These are phyloP conservation scores for Epinephelus lanceolatus DNA, from an alignment of 2,113 vertebrate genomes.

Conservation along the genomic window DNA sequence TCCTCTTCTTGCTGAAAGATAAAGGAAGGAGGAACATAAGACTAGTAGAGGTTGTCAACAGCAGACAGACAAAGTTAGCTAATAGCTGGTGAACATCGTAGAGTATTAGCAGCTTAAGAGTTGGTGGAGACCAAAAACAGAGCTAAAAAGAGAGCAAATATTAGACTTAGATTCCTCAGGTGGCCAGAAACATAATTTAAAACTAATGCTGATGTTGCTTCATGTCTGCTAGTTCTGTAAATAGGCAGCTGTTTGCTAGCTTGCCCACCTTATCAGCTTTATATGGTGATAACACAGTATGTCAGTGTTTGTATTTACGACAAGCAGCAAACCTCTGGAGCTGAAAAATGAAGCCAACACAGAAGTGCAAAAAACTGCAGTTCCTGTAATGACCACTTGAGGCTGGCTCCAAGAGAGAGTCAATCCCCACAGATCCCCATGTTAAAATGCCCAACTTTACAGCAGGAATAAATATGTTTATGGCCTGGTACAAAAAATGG, in stretches of 20 bases:
- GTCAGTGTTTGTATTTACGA: not conserved
- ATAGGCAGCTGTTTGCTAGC: not conserved
- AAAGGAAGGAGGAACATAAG: not conserved
- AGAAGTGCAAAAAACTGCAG: no score
- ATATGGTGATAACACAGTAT: not conserved
- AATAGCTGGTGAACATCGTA: no score
- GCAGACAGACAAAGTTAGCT: no score
- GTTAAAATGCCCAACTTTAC: no score
- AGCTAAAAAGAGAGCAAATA: not conserved
- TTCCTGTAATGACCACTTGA: no score
- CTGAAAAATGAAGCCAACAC: no score
- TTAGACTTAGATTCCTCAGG: not conserved
- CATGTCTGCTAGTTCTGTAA: not conserved
- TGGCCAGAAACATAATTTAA: not conserved
- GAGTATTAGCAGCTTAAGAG: not conserved
- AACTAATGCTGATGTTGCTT: not conserved
- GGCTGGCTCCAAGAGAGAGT: no score
- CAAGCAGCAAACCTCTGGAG: no score
- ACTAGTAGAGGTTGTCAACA: not conserved
- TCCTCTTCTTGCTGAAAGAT: conserved; percentile 38
- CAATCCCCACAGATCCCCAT: no score
- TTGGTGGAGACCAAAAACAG: not conserved
- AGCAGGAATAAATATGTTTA: no score
- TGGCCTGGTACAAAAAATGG: no score
- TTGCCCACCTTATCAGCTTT: not conserved